Conservation (phyloP, 1,140 invertebrate species). For the Atta colombica region DNA sequence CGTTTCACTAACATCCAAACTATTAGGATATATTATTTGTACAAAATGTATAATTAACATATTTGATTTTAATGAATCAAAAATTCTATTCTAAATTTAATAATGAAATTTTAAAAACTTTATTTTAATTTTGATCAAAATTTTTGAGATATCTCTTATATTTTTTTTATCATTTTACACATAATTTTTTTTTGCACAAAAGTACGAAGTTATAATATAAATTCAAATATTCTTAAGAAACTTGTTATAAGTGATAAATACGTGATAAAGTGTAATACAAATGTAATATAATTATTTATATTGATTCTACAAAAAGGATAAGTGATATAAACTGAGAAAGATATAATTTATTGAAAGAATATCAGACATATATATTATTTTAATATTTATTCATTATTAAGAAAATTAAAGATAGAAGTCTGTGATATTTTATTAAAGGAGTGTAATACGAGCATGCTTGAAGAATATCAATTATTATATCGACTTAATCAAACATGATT, state of each 20-base stretch:
- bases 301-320: too few species aligned
- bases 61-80: neutral
- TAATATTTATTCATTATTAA: neutral
- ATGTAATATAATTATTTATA: neutral
- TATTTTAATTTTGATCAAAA: neutral
- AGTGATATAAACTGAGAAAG: neutral
- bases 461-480: slow-evolving; percentile 32
- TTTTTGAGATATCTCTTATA: neutral
- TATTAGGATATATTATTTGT: neutral
- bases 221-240: neutral
- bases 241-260: neutral
- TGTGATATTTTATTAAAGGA: neutral
- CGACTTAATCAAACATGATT: slow-evolving; percentile 9
- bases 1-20: neutral
- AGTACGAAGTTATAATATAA: neutral
- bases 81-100: neutral
- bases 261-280: neutral
- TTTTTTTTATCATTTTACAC: neutral
- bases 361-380: neutral
- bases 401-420: slow-evolving; percentile 7
- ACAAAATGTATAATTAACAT: neutral
- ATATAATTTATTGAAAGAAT: neutral
- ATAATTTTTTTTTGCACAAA: too few species aligned
- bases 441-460: neutral
- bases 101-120: neutral